Conservation (phyloP, 2,113 vertebrate species). For the Ascaphus truei region DNA sequence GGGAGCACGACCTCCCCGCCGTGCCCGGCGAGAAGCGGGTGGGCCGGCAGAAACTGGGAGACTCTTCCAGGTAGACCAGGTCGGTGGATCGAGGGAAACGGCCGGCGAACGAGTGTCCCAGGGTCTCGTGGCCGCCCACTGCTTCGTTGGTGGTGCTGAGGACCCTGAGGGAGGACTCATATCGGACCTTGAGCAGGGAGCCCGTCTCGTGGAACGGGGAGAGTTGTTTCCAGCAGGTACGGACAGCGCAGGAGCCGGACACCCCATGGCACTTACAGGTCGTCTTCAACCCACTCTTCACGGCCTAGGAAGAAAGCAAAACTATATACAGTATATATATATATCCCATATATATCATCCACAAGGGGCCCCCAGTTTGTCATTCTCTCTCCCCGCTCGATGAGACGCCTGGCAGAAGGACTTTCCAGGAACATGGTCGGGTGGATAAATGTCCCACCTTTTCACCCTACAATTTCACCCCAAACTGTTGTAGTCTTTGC, state of each 20-base stretch:
- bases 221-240: constrained; percentile 98
- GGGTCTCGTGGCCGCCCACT: constrained; percentile 68
- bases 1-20: constrained; percentile 77
- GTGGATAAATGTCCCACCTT: no score
- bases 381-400: no score
- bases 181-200: constrained; percentile 82
- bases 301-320: constrained; percentile 64
- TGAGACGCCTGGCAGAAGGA: no score
- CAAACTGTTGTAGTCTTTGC: no score
- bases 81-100: constrained; percentile 72
- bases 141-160: constrained; percentile 88
- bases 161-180: constrained; percentile 80
- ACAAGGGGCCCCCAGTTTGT: no score
- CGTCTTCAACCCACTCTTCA: constrained; percentile 92
- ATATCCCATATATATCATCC: no score
- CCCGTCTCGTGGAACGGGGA: constrained; percentile 90
- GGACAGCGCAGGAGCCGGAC: constrained; percentile 89
- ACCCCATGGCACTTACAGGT: constrained; percentile 97
- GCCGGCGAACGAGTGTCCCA: constrained; percentile 44
- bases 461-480: no score
- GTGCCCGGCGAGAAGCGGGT: constrained; percentile 90
- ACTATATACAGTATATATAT: no score
- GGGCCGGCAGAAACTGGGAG: constrained; percentile 88
- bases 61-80: constrained; percentile 92
- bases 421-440: no score